These are phyloP conservation scores for Felis chaus DNA, from an alignment of 2,113 vertebrate species.

Conservation along the genomic window DNA sequence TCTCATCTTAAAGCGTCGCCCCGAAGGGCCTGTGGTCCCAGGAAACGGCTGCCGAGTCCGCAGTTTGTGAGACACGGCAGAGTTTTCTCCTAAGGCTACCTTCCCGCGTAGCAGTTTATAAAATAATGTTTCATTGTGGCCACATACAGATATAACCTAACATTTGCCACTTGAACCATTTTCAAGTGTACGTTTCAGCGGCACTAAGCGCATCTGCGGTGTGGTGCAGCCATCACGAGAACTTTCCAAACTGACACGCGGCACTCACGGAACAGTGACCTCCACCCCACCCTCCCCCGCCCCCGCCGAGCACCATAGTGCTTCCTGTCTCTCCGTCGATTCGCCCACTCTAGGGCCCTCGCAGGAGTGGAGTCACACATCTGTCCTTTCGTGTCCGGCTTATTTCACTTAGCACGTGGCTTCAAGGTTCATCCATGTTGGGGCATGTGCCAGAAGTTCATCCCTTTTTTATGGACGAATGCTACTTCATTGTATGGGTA, in stretches of 20 bases:
- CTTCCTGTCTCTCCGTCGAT: neutral
- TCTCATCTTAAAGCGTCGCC: neutral
- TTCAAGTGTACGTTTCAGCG: neutral
- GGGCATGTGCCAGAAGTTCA: neutral
- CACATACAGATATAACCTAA: neutral
- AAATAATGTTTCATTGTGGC: neutral
- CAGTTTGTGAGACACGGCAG: neutral
- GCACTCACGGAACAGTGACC: neutral
- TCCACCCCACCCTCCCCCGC: accelerated
- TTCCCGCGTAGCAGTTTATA: neutral
- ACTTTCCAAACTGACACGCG: neutral
- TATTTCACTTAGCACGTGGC: neutral
- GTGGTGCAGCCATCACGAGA: too few relatives aligned
- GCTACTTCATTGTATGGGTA: neutral
- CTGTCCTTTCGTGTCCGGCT: neutral
- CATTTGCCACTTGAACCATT: neutral
- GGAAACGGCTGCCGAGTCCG: neutral
- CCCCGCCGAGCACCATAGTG: neutral
- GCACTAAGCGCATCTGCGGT: neutral
- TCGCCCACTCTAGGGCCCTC: neutral
- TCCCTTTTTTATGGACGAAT: neutral
- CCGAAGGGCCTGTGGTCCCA: neutral
- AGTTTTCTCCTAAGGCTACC: neutral
- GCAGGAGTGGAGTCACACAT: neutral
- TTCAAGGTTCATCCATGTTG: neutral